These are phyloP conservation scores for Xenops minutus DNA, from an alignment of 2,797 vertebrate species.

Conservation along the genomic window DNA sequence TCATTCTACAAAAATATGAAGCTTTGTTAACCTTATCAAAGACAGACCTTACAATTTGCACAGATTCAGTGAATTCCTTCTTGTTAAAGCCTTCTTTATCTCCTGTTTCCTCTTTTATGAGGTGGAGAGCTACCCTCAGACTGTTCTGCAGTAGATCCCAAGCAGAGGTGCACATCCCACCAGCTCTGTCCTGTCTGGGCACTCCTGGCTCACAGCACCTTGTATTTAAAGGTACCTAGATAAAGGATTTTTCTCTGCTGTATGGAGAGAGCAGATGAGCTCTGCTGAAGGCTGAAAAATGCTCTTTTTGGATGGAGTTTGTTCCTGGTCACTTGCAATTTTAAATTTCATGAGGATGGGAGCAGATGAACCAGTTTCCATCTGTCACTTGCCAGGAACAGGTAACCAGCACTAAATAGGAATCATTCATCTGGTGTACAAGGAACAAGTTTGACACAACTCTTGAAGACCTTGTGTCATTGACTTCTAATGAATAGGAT, in stretches of 20 bases:
- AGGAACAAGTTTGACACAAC: not conserved
- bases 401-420: not conserved
- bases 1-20: not conserved
- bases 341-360: not conserved
- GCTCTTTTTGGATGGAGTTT: not conserved
- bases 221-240: not conserved
- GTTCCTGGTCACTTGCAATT: not conserved
- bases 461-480: not conserved
- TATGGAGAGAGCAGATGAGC: not conserved
- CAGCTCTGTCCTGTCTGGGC: not conserved
- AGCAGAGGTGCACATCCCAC: not conserved
- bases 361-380: not conserved
- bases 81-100: not conserved
- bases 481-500: not conserved
- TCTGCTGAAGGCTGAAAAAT: not conserved
- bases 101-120: not conserved
- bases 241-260: not conserved
- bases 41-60: not conserved
- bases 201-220: not conserved
- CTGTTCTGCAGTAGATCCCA: not conserved
- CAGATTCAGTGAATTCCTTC: not conserved
- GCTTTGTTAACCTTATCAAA: not conserved
- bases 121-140: not conserved
- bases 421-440: not conserved
- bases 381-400: not conserved